phyloP scores from a whole-genome alignment of 2,888 invertebrate species.

The Thalpophila matura region DNA sequence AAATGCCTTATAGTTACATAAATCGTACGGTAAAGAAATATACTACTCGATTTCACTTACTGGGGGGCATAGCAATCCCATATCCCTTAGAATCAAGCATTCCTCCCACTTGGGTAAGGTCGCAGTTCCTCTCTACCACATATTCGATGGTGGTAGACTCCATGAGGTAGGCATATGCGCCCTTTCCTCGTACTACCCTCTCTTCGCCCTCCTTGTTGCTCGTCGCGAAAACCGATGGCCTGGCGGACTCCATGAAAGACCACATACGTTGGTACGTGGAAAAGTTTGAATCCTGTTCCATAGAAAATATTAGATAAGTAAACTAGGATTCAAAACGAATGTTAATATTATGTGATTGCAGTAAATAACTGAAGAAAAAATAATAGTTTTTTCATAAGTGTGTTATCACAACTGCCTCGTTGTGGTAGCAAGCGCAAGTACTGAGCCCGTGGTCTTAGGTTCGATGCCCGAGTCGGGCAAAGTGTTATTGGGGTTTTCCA shows the following conservation, averaged over 20 bases:
- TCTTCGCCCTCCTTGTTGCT: constrained; percentile 97
- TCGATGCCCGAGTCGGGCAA: too few species aligned
- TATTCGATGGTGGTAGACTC: constrained; percentile 99
- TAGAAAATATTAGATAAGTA: not conserved
- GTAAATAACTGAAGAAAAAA: too few species aligned
- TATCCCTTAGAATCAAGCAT: constrained; percentile 98
- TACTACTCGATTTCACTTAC: constrained; percentile 88
- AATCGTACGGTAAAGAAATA: not conserved
- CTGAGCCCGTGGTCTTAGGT: too few species aligned
- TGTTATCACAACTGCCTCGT: too few species aligned
- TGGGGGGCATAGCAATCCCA: constrained; percentile 98
- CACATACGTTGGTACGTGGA: constrained; percentile 98
- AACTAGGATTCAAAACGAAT: not conserved
- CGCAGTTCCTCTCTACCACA: constrained; percentile 96
- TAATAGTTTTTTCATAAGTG: too few species aligned
- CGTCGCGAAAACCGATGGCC: constrained; percentile 96
- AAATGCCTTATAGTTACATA: not conserved
- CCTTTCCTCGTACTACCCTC: constrained; percentile 95
- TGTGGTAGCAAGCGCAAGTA: too few species aligned
- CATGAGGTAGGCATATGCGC: constrained; percentile 98
- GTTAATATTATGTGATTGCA: too few species aligned
- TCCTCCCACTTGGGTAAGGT: constrained; percentile 97
- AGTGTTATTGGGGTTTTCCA: too few species aligned
- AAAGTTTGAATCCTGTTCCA: constrained; percentile 96
- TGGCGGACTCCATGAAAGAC: constrained; percentile 97